These are phyloP conservation scores for Lingula anatina DNA, from an alignment of 2,888 invertebrate species.

Conservation along the genomic window DNA sequence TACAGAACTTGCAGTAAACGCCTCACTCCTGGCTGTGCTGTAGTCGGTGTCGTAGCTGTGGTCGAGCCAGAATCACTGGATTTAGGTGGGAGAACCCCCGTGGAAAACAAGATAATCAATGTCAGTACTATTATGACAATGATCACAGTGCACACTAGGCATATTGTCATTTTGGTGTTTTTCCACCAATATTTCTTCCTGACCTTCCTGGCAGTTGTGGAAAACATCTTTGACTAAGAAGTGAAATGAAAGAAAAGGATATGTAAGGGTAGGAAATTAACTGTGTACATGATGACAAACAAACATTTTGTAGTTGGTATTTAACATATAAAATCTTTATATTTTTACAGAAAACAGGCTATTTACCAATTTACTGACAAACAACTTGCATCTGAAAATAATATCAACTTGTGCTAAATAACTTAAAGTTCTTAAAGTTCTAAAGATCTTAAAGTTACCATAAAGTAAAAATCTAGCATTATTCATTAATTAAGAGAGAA, in stretches of 20 bases:
- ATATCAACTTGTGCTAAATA: no score
- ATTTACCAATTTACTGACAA: no score
- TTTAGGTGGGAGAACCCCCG: constrained; percentile 31
- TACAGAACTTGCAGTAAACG: no score
- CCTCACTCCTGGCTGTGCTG: no score
- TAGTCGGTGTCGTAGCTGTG: constrained; percentile 9
- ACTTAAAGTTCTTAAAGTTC: no score
- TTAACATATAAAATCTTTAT: not conserved
- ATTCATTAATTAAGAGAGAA: no score
- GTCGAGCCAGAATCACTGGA: constrained; percentile 6
- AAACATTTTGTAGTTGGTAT: not conserved
- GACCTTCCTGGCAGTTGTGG: constrained; percentile 39
- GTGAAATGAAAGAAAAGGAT: not conserved
- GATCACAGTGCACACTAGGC: constrained; percentile 32
- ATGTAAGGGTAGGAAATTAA: not conserved
- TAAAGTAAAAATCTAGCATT: no score
- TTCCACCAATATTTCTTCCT: constrained; percentile 48
- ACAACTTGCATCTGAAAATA: no score
- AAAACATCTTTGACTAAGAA: constrained; percentile 43
- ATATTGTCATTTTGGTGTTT: constrained; percentile 49
- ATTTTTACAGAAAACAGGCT: no score
- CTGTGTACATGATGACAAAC: not conserved
- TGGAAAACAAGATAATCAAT: constrained; percentile 41
- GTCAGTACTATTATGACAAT: constrained; percentile 37
- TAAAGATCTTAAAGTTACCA: no score